Evolutionary conservation across 2,113 vertebrate species (phyloP), one percentile per base, ranked within the genome.

Genomic region (Gymnarchus niloticus): DNA sequence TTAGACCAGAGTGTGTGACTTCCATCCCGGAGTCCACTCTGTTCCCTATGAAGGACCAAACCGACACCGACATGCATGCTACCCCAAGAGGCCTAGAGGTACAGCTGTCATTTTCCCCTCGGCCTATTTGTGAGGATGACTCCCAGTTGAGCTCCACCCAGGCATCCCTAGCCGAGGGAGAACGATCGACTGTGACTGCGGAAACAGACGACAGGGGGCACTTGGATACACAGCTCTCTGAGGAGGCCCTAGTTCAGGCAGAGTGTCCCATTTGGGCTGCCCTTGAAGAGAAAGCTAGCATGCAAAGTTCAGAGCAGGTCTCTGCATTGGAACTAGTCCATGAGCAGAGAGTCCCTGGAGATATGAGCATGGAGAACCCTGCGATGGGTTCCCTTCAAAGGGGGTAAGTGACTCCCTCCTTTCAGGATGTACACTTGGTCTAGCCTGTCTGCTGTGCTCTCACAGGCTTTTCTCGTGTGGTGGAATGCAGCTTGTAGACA

Each of bases 211-310:
- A 81, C 25, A 37, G 56, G 37, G 56, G 28, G 56, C 44, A 44
- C 49, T 37, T 73, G 51, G 56, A 83, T 21, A 6, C 73, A 2
- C 83, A 83, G 78, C 28, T 86, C 59, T 90, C 83, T 3, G 80
- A 84, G 33, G 73, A 87, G 69, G 73, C 33, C 41, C 0, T 86
- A 59, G 84, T 56, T 77, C 90, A 87, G 21, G 90, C 90, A 77
- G 92, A 93, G 89, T 59, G 87, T 86, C 93, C 93, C 84, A 84
- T 94, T 0, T 94, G 94, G 93, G 90, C 91, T 84, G 77, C 81
- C 21, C 87, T 94, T 83, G 93, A 93, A 78, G 90, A 54, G 51
- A 93, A 84, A 85, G 88, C 37, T 86, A 89, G 83, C 81, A 87
- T 86, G 84, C 89, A 89, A 48, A 85, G 57, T n/a, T 61, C 88